These are phyloP conservation scores for Holothuria glaberrima DNA, from an alignment of 35 echinoderm and acorn worm genomes.

Conservation along the genomic window DNA sequence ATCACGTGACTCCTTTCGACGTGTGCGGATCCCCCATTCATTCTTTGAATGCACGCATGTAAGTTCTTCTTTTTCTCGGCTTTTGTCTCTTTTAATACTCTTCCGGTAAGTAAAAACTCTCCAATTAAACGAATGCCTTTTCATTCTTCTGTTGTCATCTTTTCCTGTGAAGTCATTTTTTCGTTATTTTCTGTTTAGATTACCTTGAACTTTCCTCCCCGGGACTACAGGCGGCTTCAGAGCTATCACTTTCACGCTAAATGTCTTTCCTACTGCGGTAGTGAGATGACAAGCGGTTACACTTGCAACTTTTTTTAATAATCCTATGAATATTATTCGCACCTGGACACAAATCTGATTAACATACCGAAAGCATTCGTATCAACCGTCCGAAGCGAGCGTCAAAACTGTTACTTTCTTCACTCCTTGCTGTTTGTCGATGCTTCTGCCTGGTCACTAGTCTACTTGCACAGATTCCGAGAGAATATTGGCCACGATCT, in stretches of 20 bases:
- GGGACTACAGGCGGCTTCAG: constrained; percentile 21
- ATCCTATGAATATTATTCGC: constrained; percentile 6
- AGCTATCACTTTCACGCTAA: constrained; percentile 22
- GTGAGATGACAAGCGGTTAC: neutral
- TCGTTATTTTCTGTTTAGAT: neutral
- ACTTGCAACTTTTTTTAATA: constrained; percentile 20
- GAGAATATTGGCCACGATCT: too few species aligned
- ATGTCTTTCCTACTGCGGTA: constrained; percentile 22
- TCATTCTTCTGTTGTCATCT: too few species aligned
- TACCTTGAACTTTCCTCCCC: constrained; percentile 27
- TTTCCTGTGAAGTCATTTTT: too few species aligned
- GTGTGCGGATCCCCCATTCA: too few species aligned
- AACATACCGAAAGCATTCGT: neutral
- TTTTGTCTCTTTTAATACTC: neutral
- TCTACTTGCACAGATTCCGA: too few species aligned
- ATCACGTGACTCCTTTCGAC: constrained; percentile 17
- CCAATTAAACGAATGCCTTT: too few species aligned
- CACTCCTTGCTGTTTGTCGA: too few species aligned
- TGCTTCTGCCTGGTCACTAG: too few species aligned
- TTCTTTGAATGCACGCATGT: too few species aligned
- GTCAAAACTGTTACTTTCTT: too few species aligned
- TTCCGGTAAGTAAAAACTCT: neutral
- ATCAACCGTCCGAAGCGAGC: too few species aligned
- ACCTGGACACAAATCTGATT: constrained; percentile 31
- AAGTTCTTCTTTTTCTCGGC: too few species aligned